Evolutionary conservation across 2,113 vertebrate genomes (phyloP), one percentile per base, ranked within the genome.

Genomic region (Agapornis roseicollis): DNA sequence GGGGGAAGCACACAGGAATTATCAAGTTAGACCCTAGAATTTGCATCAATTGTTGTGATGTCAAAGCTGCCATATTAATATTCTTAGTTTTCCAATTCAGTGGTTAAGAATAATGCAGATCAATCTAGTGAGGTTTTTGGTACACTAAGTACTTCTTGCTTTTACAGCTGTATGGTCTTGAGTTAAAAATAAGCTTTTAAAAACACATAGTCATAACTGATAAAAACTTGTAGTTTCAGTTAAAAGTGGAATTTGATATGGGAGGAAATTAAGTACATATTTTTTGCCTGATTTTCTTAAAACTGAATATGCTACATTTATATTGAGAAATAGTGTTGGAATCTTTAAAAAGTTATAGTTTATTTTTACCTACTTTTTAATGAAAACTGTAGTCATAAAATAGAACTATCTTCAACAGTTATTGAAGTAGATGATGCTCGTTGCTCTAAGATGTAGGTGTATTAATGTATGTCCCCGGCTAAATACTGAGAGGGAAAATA

Each of bases 41-140:
- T 97, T 97, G 89, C 95, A 97, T 97, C 97, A 97, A 97, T 97
- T 97, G 97, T 97, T 94, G 60, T 73, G 84, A 80, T 97, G 97
- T 97, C 97, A 97, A 97, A 97, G 79, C 94, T 97, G 96, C 97
- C 96, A 96, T 97, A 95, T 97, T 97, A 97, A 97, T 96, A 97
- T 97, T 96, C 96, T 95, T 91, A 93, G 76, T 88, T 90, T 97
- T 97, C 96, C 97, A 97, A 96, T 96, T 97, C 96, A 97, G 76
- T 94, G 94, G 85, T 77, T 97, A 86, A 95, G 71, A 60, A 97
- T 91, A 97, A 97, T 97, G 18, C 72, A 95, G 94, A 95, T 96
- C 96, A 97, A 95, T 97, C 96, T 97, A 83, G 88, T 86, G 85
- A 96, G 74, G 87, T 95, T 96, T 95, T 95, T 91, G 88, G 82